Evolutionary conservation across 2,888 invertebrate species (phyloP).

Genomic region (Xestia rhomboidea): DNA sequence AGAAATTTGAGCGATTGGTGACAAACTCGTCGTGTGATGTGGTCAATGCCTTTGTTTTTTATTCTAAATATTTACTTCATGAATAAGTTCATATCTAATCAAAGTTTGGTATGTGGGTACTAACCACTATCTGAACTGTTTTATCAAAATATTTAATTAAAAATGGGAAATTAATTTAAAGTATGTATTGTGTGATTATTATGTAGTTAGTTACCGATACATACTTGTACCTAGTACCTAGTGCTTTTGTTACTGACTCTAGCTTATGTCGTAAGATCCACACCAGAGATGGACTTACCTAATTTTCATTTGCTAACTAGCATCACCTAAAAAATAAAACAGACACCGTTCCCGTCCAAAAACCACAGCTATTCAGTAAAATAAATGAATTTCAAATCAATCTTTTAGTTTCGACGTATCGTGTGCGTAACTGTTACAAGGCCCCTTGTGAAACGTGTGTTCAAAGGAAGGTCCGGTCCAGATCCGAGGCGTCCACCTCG

Average conservation of each 20-base stretch:
- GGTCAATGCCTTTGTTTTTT: slow-evolving; percentile 3
- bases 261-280: not conserved
- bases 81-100: slow-evolving; percentile 46
- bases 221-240: not conserved
- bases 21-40: not conserved
- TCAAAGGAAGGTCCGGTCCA: slow-evolving; percentile 55
- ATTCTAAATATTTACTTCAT: slow-evolving; percentile 20
- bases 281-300: slow-evolving; percentile 1
- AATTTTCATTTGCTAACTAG: not conserved
- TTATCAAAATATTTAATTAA: slow-evolving; percentile 57
- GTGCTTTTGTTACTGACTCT: not conserved
- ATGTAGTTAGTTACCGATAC: slow-evolving; percentile 4
- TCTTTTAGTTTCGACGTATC: slow-evolving; percentile 19
- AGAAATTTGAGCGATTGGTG: not conserved
- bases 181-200: not conserved
- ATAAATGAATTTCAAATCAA: slow-evolving; percentile 30
- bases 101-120: slow-evolving; percentile 1
- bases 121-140: slow-evolving; percentile 42
- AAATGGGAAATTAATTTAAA: slow-evolving; percentile 30
- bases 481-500: slow-evolving; percentile 47
- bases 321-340: not conserved
- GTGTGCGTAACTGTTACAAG: slow-evolving; percentile 47
- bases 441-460: slow-evolving; percentile 40
- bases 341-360: not conserved
- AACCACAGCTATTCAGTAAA: slow-evolving; percentile 19